These are phyloP conservation scores for Larimichthys polyactis DNA, from an alignment of 2,113 vertebrate species.

Conservation along the genomic window DNA sequence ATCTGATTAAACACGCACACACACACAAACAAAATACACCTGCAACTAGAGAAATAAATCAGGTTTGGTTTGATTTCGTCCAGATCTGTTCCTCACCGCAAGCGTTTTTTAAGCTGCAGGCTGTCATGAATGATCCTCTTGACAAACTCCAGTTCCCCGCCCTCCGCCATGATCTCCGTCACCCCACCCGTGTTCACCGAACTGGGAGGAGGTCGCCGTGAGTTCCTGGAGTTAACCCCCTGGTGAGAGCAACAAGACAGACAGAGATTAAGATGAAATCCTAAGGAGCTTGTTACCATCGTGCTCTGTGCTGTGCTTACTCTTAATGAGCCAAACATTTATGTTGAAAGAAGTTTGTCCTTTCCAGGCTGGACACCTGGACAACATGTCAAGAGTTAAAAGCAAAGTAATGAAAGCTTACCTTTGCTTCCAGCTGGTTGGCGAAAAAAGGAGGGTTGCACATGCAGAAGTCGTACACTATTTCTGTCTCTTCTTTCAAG, in stretches of 20 bases:
- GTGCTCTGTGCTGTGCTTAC: background rate
- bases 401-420: constrained; percentile 54
- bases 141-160: constrained; percentile 98
- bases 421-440: constrained; percentile 96
- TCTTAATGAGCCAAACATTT: background rate
- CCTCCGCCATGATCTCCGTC: constrained; percentile 99
- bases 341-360: background rate
- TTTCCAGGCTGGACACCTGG: background rate
- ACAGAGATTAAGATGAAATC: constrained; percentile 67
- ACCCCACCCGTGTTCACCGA: constrained; percentile 98
- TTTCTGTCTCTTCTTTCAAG: constrained; percentile 95
- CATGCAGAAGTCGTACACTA: constrained; percentile 98
- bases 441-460: constrained; percentile 99
- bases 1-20: background rate
- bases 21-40: background rate
- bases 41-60: background rate
- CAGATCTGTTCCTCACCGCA: constrained; percentile 84
- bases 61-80: background rate
- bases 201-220: constrained; percentile 95
- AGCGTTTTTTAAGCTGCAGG: constrained; percentile 94
- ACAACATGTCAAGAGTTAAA: background rate
- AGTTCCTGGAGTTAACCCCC: constrained; percentile 98
- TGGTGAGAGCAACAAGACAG: constrained; percentile 71
- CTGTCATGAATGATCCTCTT: constrained; percentile 99
- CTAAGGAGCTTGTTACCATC: constrained; percentile 55